Conservation (phyloP, 2,888 invertebrate species). For the Siphlonurus alternatus region DNA sequence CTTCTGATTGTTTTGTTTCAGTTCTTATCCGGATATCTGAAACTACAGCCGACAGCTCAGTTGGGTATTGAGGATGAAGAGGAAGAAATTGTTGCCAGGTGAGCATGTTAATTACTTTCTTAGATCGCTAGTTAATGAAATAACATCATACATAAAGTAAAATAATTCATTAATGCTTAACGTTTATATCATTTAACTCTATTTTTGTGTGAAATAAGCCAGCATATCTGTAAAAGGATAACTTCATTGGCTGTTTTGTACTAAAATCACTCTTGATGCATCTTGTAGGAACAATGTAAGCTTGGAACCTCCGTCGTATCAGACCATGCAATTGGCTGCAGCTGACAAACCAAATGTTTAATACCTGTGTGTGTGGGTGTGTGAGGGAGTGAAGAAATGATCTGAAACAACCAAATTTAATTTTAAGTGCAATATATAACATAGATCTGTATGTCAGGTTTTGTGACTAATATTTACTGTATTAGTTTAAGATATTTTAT, state of each 20-base stretch:
- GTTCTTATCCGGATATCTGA: slow-evolving; percentile 14
- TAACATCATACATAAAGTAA: no score
- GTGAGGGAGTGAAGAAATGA: neutral
- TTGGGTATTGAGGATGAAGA: neutral
- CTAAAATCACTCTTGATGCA: neutral
- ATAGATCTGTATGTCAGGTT: no score
- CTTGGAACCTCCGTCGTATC: neutral
- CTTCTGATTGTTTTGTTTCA: slow-evolving; percentile 9
- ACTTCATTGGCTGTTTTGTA: no score
- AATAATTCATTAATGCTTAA: no score
- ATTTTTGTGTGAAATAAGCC: neutral
- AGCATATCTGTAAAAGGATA: no score
- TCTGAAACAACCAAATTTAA: neutral
- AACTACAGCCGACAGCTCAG: neutral
- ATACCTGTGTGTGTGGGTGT: no score
- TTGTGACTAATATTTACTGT: no score
- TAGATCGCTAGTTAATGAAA: no score
- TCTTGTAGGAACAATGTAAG: neutral
- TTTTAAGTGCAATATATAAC: no score
- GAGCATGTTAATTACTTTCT: neutral
- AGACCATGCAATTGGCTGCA: neutral
- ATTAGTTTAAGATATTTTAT: no score
- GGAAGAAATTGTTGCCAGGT: neutral
- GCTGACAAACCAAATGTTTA: neutral
- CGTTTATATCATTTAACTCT: no score